Percentiles rank a stretch among this genome's conserved stretches.
These are phyloP conservation scores for Watsonalla cultraria DNA, from an alignment of 2,888 invertebrate species.

Conservation along the genomic window DNA sequence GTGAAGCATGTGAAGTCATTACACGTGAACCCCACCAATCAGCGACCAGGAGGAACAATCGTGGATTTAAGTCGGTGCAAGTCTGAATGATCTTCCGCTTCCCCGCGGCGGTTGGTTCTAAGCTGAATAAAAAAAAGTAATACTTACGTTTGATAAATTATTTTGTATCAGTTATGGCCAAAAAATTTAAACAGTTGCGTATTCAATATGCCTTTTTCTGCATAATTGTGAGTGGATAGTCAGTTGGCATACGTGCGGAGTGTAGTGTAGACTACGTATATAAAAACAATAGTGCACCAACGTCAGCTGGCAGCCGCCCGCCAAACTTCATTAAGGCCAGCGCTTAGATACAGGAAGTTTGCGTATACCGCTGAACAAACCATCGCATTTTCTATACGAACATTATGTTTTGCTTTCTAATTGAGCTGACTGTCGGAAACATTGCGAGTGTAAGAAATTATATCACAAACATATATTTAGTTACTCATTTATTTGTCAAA, in stretches of 20 bases:
- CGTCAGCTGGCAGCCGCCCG: conserved; percentile 21
- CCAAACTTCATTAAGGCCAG: conserved; percentile 25
- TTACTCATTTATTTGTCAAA: too few species aligned
- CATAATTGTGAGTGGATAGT: not conserved
- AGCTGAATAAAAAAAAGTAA: too few species aligned
- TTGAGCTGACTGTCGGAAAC: not conserved
- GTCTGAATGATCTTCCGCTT: too few species aligned
- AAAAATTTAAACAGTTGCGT: not conserved
- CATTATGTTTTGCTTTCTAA: not conserved
- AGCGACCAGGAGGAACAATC: too few species aligned
- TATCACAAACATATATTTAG: not conserved
- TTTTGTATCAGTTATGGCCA: too few species aligned
- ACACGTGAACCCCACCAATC: too few species aligned
- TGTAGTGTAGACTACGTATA: not conserved
- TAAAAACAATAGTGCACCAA: conserved; percentile 12
- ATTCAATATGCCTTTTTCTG: not conserved
- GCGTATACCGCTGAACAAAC: conserved; percentile 4
- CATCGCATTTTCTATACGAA: not conserved
- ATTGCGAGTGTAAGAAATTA: not conserved
- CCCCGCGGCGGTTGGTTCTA: too few species aligned
- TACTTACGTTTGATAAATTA: too few species aligned
- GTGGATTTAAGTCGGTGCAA: too few species aligned
- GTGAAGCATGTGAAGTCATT: too few species aligned
- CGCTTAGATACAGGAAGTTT: conserved; percentile 5
- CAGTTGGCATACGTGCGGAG: not conserved